phyloP scores from a whole-genome alignment of 2,797 vertebrate species.

The Cuniculus paca region DNA sequence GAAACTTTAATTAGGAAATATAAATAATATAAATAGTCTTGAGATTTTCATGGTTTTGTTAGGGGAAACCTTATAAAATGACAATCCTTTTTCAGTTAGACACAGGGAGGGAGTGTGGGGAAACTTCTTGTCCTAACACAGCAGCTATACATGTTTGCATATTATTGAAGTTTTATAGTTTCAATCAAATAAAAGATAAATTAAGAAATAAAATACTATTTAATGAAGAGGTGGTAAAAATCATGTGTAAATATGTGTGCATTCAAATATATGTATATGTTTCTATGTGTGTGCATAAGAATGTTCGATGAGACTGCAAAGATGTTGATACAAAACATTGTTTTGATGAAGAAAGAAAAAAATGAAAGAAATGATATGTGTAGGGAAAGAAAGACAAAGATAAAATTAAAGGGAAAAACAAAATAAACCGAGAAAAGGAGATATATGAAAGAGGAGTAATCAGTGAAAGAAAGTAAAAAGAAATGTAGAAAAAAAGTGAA shows the following conservation, averaged over 20 bases:
- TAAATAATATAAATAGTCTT: not conserved
- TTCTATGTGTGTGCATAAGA: not conserved
- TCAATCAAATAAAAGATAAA: not conserved
- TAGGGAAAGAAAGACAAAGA: not conserved
- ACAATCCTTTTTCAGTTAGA: not conserved
- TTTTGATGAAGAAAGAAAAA: conserved; percentile 22
- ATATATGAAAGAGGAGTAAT: not conserved
- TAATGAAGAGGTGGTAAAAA: not conserved
- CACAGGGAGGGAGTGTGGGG: not conserved
- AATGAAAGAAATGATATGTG: not conserved
- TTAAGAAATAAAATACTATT: not conserved
- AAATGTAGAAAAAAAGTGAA: not conserved
- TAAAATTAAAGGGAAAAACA: not conserved
- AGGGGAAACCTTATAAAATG: not conserved
- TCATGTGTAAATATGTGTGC: not conserved
- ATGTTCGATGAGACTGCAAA: not conserved
- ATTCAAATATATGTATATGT: not conserved
- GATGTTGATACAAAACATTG: not conserved
- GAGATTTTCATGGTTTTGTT: conserved; percentile 9
- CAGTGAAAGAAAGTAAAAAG: not conserved
- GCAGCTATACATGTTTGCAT: not conserved
- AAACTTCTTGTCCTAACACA: not conserved
- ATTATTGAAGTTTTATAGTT: not conserved
- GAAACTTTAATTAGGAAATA: not conserved
- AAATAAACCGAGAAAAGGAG: not conserved